Evolutionary conservation across 2,797 vertebrate species (phyloP).

Genomic region (Leptoclinus maculatus): DNA sequence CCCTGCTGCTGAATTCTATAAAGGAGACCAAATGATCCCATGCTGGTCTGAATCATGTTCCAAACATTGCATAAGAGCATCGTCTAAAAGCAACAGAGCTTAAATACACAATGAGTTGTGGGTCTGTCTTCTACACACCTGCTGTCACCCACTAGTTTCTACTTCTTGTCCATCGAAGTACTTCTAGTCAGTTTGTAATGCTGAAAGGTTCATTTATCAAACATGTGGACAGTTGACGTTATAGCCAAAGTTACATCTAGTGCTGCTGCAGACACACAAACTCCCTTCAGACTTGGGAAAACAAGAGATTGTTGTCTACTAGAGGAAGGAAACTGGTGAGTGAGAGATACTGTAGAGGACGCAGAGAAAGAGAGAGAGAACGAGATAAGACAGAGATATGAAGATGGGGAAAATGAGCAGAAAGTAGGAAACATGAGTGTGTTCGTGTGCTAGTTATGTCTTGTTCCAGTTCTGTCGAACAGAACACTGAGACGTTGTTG

Average conservation of each 20-base stretch:
- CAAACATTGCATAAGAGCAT: neutral
- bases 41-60: neutral
- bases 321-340: constrained; percentile 75
- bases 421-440: constrained; percentile 15
- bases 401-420: constrained; percentile 36
- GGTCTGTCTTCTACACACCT: neutral
- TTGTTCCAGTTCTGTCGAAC: neutral
- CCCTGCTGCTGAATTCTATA: constrained; percentile 5
- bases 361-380: constrained; percentile 50
- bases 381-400: constrained; percentile 56
- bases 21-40: neutral
- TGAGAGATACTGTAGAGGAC: constrained; percentile 60
- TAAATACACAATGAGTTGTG: neutral
- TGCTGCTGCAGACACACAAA: constrained; percentile 5
- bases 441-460: neutral
- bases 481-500: neutral
- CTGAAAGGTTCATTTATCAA: neutral
- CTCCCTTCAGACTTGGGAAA: constrained; percentile 25
- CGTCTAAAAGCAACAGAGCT: neutral
- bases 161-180: neutral
- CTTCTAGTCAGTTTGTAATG: neutral
- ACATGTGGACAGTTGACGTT: neutral
- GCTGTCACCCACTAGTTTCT: neutral
- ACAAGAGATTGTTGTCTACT: constrained; percentile 65
- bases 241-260: neutral